Base-by-base conservation (phyloP, 2,888 invertebrate genomes). In the Siphlonurus alternatus region DNA sequence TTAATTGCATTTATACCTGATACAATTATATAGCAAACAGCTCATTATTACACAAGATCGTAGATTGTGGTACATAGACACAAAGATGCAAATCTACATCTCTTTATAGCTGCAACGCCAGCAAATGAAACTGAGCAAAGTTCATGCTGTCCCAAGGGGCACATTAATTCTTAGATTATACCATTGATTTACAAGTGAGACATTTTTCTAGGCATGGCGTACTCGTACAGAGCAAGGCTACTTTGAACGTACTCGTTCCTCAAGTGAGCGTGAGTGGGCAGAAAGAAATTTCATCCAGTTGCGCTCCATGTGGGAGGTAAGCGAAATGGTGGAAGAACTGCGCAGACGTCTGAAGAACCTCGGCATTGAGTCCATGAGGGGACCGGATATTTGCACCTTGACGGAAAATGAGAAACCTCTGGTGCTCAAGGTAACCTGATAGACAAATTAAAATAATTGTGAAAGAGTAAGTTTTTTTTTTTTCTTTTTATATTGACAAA, bases 181-280 rank as follows among this genome's bases (percentile, higher is more conserved):
- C n/a, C n/a, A n/a, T n/a, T n/a, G n/a, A n/a, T n/a, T n/a, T n/a
- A n/a, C n/a, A n/a, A n/a, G n/a, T n/a, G n/a, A n/a, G n/a, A n/a
- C n/a, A n/a, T n/a, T n/a, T n/a, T n/a, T n/a, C n/a, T n/a, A 89
- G 85, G 82, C 85, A 2, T 93, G 92, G 88, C 76, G 78, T 65
- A 77, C 79, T 56, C 79, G 85, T 63, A 81, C 81, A 23, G 77
- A 79, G 38, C 78, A 79, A 68, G 81, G 83, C 61, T 79, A 79
- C 67, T 83, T 88, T 72, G 76, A 73, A 24, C 69, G 74, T 5
- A 70, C 72, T 53, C 71, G 68, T 23, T 74, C 74, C 19, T 69
- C 70, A n/a, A 74, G 75, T 18, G 84, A 86, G 70, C 74, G 72
- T 24, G 70, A 75, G 0, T 93, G 92, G 92, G 87, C 88, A 1